phyloP scores from a whole-genome alignment of 2,113 vertebrate genomes.

The Illadopsis cleaveri region DNA sequence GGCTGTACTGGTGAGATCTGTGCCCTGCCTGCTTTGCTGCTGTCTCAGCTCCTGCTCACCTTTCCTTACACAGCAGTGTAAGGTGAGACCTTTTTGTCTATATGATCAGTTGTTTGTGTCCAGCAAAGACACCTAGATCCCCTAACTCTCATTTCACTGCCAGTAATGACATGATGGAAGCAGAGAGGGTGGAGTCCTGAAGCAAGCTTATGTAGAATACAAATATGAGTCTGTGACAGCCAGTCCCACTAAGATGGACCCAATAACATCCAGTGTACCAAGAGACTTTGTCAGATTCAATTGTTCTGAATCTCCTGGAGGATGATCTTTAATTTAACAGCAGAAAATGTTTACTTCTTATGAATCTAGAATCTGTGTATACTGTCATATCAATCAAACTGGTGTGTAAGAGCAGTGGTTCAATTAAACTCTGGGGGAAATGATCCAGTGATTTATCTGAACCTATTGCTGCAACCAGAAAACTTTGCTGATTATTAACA shows the following conservation, averaged over 20 bases:
- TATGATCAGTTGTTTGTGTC: background rate
- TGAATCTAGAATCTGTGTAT: background rate
- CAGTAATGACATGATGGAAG: background rate
- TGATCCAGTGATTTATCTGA: slow-evolving; percentile 5
- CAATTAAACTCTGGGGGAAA: slow-evolving; percentile 13
- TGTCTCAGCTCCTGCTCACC: background rate
- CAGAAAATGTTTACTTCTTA: background rate
- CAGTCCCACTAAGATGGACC: background rate
- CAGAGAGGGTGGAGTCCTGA: fast-evolving
- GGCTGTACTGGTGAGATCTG: background rate
- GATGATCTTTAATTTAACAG: background rate
- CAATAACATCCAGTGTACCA: background rate
- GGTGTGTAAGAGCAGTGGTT: background rate
- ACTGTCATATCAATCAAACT: slow-evolving; percentile 10
- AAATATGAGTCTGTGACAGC: background rate
- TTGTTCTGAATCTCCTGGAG: background rate
- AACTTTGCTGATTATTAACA: background rate
- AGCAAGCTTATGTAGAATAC: background rate
- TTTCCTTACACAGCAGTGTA: background rate
- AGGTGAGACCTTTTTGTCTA: background rate
- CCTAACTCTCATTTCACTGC: background rate
- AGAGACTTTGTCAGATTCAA: background rate
- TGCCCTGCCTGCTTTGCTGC: background rate
- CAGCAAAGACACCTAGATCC: background rate
- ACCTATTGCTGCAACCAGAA: background rate